phyloP scores from a whole-genome alignment of 2,113 vertebrate species.

The Megaptera novaeangliae region DNA sequence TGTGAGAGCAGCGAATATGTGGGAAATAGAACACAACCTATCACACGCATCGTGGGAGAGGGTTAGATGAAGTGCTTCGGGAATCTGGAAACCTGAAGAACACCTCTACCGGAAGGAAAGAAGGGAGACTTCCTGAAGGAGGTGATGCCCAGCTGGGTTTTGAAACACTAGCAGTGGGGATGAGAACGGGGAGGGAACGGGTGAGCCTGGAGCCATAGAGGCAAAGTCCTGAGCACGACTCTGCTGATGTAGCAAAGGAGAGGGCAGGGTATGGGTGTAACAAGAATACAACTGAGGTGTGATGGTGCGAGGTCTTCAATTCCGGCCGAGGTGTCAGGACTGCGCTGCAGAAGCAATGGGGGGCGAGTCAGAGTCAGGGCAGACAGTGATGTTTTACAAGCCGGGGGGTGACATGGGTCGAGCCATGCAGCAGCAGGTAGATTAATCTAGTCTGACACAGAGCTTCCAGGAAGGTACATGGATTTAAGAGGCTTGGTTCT shows the following conservation, averaged over 20 bases:
- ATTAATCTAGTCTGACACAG: not conserved
- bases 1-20: not conserved
- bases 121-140: not conserved
- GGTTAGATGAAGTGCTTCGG: not conserved
- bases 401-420: too few relatives aligned
- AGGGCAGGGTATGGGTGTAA: not conserved
- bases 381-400: not conserved
- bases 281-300: not conserved
- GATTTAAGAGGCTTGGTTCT: not conserved
- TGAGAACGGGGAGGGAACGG: not conserved
- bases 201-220: not conserved
- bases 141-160: not conserved
- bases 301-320: not conserved
- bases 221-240: not conserved
- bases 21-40: not conserved
- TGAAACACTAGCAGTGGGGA: not conserved
- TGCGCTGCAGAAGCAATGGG: not conserved
- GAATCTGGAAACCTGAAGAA: not conserved
- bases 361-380: not conserved
- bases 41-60: not conserved
- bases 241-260: not conserved
- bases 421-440: not conserved
- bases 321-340: not conserved
- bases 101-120: not conserved
- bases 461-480: not conserved